Conservation (phyloP, 2,113 vertebrate genomes). For the Brachyistius frenatus region DNA sequence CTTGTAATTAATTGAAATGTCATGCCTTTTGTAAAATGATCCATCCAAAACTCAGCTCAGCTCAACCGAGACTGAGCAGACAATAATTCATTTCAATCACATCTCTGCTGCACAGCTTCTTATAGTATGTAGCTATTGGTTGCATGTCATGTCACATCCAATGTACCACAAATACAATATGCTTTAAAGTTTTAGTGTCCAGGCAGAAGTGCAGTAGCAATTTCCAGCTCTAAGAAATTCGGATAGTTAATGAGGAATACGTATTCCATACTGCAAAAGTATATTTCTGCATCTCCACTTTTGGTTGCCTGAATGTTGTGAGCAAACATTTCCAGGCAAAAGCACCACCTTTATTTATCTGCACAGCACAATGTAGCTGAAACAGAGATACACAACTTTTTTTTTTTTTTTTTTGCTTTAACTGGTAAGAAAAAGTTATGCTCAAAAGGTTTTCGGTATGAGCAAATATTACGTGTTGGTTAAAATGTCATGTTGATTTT, state of each 20-base stretch:
- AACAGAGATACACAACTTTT: not conserved
- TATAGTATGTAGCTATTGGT: not conserved
- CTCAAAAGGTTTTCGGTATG: not conserved
- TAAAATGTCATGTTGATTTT: not conserved
- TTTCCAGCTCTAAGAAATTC: conserved; percentile 3
- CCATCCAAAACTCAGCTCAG: not conserved
- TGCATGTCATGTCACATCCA: conserved; percentile 9
- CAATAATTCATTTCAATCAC: conserved; percentile 2
- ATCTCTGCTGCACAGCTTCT: conserved; percentile 3
- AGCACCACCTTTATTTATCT: not conserved
- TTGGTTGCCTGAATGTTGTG: not conserved
- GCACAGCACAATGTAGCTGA: not conserved
- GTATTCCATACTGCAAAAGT: not conserved
- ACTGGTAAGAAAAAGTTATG: not conserved
- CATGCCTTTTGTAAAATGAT: conserved; percentile 31
- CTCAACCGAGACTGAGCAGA: conserved; percentile 12
- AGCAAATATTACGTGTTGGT: not conserved
- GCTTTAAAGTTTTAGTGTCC: not conserved
- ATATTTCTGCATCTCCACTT: conserved; percentile 18
- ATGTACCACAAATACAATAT: not conserved
- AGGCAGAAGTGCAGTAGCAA: not conserved
- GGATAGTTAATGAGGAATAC: conserved; percentile 7
- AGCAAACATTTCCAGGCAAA: not conserved
- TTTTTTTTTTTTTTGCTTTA: not conserved
- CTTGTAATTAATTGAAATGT: conserved; percentile 53